phyloP scores from a whole-genome alignment of 2,888 invertebrate genomes.

The Sisyra nigra region DNA sequence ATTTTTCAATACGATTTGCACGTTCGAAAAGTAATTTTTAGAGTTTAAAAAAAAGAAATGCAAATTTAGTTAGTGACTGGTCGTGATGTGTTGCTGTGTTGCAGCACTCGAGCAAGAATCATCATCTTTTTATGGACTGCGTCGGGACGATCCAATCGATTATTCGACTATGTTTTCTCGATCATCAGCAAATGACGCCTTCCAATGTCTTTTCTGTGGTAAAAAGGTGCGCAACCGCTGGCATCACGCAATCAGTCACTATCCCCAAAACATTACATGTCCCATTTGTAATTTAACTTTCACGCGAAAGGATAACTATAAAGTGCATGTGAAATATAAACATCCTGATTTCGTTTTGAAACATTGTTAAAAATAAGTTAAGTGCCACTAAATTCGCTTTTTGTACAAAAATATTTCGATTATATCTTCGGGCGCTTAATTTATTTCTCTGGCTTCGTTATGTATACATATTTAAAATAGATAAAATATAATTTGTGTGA shows the following conservation, averaged over 20 bases:
- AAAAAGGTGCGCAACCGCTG: conserved; percentile 50
- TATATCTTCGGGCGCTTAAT: neutral
- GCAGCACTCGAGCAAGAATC: conserved; percentile 9
- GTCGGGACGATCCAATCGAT: conserved; percentile 12
- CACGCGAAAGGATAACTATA: conserved; percentile 49
- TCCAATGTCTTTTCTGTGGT: conserved; percentile 43
- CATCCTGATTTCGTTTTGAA: conserved; percentile 21
- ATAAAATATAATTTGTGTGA: too few relatives aligned
- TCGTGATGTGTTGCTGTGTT: conserved; percentile 9
- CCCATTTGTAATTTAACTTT: conserved; percentile 43
- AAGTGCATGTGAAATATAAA: conserved; percentile 47
- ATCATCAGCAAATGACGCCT: conserved; percentile 24
- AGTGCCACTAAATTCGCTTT: neutral
- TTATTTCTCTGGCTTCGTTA: too few relatives aligned
- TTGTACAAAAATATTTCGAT: neutral
- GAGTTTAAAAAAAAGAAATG: too few relatives aligned
- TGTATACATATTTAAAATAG: too few relatives aligned
- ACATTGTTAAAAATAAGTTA: neutral
- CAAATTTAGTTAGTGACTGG: conserved; percentile 10
- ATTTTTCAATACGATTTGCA: too few relatives aligned
- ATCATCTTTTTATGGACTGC: neutral
- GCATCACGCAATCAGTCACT: conserved; percentile 49
- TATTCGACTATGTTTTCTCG: conserved; percentile 22
- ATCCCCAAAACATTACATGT: conserved; percentile 43
- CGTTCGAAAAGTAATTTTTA: too few relatives aligned